phyloP scores from a whole-genome alignment of 2,888 invertebrate genomes.

The Torymus texanus region DNA sequence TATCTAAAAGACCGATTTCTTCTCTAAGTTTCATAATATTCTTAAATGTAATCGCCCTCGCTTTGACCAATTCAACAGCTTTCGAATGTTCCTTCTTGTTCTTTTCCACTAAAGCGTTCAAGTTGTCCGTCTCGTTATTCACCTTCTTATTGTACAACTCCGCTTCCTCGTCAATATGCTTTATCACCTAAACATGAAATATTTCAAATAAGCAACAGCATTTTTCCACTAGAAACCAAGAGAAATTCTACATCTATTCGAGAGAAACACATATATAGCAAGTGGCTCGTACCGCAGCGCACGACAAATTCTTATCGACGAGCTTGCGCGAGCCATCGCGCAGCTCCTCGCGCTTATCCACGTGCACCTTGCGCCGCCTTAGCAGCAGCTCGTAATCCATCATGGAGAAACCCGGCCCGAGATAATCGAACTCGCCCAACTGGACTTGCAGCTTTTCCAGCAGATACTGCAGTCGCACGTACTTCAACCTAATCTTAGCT shows the following conservation, averaged over 20 bases:
- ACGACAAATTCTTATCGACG: conserved; percentile 47
- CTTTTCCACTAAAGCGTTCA: conserved; percentile 25
- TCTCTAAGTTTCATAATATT: conserved; percentile 52
- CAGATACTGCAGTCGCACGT: conserved; percentile 51
- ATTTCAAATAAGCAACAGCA: not conserved
- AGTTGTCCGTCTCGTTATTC: not conserved
- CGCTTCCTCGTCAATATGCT: conserved; percentile 58
- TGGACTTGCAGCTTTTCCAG: conserved; percentile 42
- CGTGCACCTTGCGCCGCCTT: conserved; percentile 45
- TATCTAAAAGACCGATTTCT: conserved; percentile 52
- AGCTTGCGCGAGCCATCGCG: conserved; percentile 54
- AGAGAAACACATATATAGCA: no score
- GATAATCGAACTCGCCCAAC: conserved; percentile 46
- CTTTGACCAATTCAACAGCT: conserved; percentile 46
- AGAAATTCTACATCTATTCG: no score
- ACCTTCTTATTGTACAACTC: conserved; percentile 51
- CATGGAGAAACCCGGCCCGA: conserved; percentile 58
- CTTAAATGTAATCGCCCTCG: conserved; percentile 54
- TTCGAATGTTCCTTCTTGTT: conserved; percentile 45
- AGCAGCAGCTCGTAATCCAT: conserved; percentile 60
- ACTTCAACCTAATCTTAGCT: conserved; percentile 51
- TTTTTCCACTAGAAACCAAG: no score
- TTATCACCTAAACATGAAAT: conserved; percentile 54
- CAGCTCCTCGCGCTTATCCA: conserved; percentile 60
- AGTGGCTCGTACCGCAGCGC: conserved; percentile 54